A percentile compares a stretch with the other conserved stretches of the same genome.
Evolutionary conservation across 2,113 vertebrate species (phyloP).

Genomic region (Myanophis thanlyinensis): DNA sequence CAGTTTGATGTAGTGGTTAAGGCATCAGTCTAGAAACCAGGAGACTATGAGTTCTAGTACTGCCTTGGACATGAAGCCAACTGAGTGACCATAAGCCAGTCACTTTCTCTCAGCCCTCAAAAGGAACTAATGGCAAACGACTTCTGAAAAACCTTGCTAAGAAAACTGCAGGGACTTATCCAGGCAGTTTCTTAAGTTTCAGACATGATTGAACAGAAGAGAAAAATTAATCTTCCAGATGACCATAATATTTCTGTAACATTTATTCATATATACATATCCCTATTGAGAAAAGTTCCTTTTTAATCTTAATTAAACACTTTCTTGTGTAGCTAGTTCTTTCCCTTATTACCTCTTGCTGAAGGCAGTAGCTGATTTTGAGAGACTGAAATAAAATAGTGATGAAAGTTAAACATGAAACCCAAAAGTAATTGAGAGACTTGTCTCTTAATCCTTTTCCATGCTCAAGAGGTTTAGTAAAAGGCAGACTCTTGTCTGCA

Average conservation of each 20-base stretch:
- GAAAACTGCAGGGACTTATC: background rate
- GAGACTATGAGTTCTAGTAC: background rate
- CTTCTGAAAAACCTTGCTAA: background rate
- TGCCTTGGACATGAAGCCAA: background rate
- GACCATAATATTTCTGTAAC: background rate
- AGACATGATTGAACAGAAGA: background rate
- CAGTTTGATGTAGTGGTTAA: background rate
- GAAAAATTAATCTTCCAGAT: background rate
- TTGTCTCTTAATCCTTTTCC: background rate
- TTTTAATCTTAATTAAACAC: background rate
- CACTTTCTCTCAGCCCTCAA: background rate
- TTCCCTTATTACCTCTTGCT: background rate
- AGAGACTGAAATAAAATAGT: background rate
- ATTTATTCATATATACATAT: background rate
- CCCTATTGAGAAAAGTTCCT: background rate
- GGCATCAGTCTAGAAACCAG: background rate
- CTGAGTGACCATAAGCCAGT: background rate
- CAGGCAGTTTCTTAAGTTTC: background rate
- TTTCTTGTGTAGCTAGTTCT: background rate
- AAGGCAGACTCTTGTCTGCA: background rate
- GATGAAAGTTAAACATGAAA: background rate
- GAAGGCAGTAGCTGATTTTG: background rate
- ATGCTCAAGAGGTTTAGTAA: background rate
- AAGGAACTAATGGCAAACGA: background rate
- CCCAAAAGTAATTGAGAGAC: background rate